Percentiles rank a stretch among this genome's conserved stretches.
Evolutionary conservation across 2,888 invertebrate species (phyloP).

Genomic region (Drosophila meridionalis): DNA sequence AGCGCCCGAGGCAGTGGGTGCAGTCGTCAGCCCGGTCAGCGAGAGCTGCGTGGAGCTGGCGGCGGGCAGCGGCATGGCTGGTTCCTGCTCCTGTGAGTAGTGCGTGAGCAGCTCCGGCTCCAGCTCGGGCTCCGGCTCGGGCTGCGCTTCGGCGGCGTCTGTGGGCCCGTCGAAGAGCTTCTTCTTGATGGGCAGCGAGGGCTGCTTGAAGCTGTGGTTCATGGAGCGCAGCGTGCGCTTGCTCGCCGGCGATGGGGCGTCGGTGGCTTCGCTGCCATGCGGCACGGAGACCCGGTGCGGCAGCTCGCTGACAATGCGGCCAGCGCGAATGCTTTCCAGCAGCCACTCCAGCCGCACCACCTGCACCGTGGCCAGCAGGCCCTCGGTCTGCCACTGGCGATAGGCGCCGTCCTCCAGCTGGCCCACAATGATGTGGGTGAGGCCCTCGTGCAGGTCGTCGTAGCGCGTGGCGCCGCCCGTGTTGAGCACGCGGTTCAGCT

Average conservation of each 20-base stretch:
- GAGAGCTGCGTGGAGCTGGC: slow-evolving; percentile 72
- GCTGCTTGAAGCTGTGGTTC: slow-evolving; percentile 84
- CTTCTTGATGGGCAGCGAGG: slow-evolving; percentile 77
- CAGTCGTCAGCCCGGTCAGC: background rate
- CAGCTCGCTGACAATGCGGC: slow-evolving; percentile 86
- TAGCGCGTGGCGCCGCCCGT: slow-evolving; percentile 93
- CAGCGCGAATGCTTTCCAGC: slow-evolving; percentile 88
- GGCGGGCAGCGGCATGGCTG: slow-evolving; percentile 69
- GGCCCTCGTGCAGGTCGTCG: slow-evolving; percentile 90
- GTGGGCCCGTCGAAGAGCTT: slow-evolving; percentile 67
- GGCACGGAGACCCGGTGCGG: slow-evolving; percentile 81
- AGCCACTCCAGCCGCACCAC: slow-evolving; percentile 91
- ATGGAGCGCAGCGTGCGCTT: slow-evolving; percentile 85
- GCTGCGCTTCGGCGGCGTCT: background rate
- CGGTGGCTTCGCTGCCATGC: slow-evolving; percentile 65
- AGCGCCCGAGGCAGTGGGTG: background rate
- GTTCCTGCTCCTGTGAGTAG: slow-evolving; percentile 80
- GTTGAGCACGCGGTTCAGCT: slow-evolving; percentile 89
- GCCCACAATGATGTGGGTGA: slow-evolving; percentile 93
- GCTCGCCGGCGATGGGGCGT: slow-evolving; percentile 87
- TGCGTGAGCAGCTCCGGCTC: slow-evolving; percentile 75
- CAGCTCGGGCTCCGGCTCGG: slow-evolving; percentile 11
- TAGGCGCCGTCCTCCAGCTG: slow-evolving; percentile 86
- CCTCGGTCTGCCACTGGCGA: slow-evolving; percentile 81
- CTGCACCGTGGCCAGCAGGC: slow-evolving; percentile 68